Evolutionary conservation across 2,113 vertebrate genomes (phyloP).

Genomic region (Alaudala cheleensis): DNA sequence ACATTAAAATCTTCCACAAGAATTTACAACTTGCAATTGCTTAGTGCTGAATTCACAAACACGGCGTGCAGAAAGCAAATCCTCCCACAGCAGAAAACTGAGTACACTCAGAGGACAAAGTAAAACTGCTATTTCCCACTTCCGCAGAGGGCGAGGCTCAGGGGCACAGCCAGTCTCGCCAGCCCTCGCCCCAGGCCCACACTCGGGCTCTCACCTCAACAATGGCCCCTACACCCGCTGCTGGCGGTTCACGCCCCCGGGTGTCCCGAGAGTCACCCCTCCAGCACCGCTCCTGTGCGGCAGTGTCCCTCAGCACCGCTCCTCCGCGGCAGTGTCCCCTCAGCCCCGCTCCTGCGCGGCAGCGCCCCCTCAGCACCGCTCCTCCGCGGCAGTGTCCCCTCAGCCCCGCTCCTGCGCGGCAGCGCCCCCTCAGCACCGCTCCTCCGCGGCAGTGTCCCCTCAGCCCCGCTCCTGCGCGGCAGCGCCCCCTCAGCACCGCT

Average conservation of each 20-base stretch:
- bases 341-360: background rate
- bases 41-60: background rate
- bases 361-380: background rate
- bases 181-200: too few relatives aligned
- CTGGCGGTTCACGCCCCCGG: background rate
- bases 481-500: too few relatives aligned
- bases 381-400: too few relatives aligned
- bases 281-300: background rate
- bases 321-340: background rate
- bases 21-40: background rate
- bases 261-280: background rate
- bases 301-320: too few relatives aligned
- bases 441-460: background rate
- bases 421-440: background rate
- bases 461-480: too few relatives aligned
- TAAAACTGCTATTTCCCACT: accelerated
- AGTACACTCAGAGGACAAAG: accelerated
- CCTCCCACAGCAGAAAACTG: background rate
- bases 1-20: background rate
- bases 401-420: accelerated
- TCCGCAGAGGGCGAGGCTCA: background rate
- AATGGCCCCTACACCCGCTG: accelerated
- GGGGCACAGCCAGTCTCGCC: background rate
- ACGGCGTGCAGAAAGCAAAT: accelerated
- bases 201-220: background rate